Percentiles rank a stretch among this genome's conserved stretches.
These are phyloP conservation scores for Philopedon plagiatum DNA, from an alignment of 2,888 invertebrate genomes.

Conservation along the genomic window DNA sequence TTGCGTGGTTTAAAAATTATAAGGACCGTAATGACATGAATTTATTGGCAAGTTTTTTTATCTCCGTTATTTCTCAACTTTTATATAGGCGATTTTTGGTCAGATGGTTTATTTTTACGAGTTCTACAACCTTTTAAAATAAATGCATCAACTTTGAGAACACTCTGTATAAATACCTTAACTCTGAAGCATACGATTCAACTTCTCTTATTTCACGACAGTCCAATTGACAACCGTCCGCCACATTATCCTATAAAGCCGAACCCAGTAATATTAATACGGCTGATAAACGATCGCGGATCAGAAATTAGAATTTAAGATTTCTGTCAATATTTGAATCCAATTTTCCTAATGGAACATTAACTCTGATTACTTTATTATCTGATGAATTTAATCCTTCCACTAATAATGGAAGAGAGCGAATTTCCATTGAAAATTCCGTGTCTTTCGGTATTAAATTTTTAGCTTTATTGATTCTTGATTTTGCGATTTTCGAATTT, in stretches of 20 bases:
- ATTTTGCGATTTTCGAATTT: slow-evolving; percentile 36
- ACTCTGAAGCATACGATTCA: not conserved
- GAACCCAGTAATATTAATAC: slow-evolving; percentile 36
- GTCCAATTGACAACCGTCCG: slow-evolving; percentile 29
- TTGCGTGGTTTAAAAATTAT: too few species aligned
- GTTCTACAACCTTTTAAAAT: too few species aligned
- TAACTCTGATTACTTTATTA: slow-evolving; percentile 57
- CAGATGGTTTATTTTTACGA: too few species aligned
- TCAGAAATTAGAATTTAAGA: slow-evolving; percentile 63
- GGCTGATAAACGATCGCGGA: slow-evolving; percentile 48
- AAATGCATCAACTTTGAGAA: too few species aligned
- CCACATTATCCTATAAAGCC: slow-evolving; percentile 30
- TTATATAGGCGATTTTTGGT: too few species aligned
- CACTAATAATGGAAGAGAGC: slow-evolving; percentile 41
- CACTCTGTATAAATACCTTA: too few species aligned
- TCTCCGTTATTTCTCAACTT: too few species aligned
- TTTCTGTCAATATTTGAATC: slow-evolving; percentile 63
- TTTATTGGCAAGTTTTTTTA: too few species aligned
- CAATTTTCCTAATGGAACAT: slow-evolving; percentile 62
- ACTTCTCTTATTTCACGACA: not conserved
- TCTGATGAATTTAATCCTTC: slow-evolving; percentile 52
- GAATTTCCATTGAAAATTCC: slow-evolving; percentile 45
- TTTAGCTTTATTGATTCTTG: slow-evolving; percentile 41
- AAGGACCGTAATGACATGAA: too few species aligned
- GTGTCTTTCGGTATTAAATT: slow-evolving; percentile 47